Evolutionary conservation across 2,113 vertebrate species (phyloP), one percentile per base, ranked within the genome.

Genomic region (Stomatorhinus ivindoensis): DNA sequence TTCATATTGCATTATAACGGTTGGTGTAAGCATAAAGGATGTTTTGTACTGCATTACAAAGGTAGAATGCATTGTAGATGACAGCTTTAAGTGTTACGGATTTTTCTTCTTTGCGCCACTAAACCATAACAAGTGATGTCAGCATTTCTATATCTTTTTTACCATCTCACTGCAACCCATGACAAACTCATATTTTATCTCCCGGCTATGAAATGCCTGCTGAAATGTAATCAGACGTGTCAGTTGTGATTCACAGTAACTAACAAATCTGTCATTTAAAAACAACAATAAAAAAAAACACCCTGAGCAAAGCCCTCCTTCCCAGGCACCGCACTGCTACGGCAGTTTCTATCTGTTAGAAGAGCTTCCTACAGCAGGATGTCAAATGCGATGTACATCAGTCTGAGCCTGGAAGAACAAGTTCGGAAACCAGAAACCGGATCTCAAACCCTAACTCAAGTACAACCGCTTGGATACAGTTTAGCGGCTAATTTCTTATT

Each of bases 41-140:
- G n/a, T 5, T 27, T 65, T 65, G n/a, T 31, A 69, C 61, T 69
- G 61, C 61, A 31, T 69, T 69, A 69, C 10, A 27, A 69, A 69
- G 61, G 2, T 27, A 69, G 3, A 27, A 31, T 31, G 27, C n/a
- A 69, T 31, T 65, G 24, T 27, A 27, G 58, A 65, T 65, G 58
- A 65, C 58, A 65, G n/a, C n/a, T 31, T 5, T 31, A 61, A 61
- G 61, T 27, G n/a, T 31, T 69, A 69, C n/a, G 50, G 91, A 42
- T 11, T 69, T 46, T 17, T 61, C 11, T 46, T 91, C 90, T 91
- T 89, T 58, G 88, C 89, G 65, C 58, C 17, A 21, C 27, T 39
- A 55, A 48, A 42, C 55, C 76, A 35, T 88, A 87, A 92, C 84
- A 21, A 89, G 27, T 17, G 51, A 55, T 85, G 47, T 86, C 84